These are phyloP conservation scores for Anoncus sp. DNA, from an alignment of 2,888 invertebrate genomes.

Conservation along the genomic window DNA sequence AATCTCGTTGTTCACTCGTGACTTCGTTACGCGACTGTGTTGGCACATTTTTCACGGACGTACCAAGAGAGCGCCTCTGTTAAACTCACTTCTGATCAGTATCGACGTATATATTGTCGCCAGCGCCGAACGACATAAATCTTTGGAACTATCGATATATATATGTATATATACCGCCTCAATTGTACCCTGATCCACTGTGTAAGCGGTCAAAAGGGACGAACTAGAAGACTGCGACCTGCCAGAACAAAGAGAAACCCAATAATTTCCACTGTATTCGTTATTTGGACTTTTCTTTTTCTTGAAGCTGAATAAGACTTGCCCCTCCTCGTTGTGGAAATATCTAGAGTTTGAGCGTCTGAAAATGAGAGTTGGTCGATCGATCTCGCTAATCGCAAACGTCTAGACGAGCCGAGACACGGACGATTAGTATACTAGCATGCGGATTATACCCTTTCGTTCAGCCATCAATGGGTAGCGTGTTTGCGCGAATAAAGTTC, in stretches of 20 bases:
- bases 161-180: constrained; percentile 5
- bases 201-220: constrained; percentile 15
- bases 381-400: constrained; percentile 63
- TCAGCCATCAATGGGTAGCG: constrained; percentile 74
- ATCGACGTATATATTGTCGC: constrained; percentile 48
- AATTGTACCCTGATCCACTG: neutral
- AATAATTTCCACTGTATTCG: constrained; percentile 34
- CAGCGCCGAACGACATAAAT: constrained; percentile 40
- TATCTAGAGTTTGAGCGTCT: constrained; percentile 8
- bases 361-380: constrained; percentile 46
- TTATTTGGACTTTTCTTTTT: constrained; percentile 21
- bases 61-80: constrained; percentile 10
- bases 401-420: constrained; percentile 76
- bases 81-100: constrained; percentile 36
- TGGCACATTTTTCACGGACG: constrained; percentile 35
- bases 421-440: constrained; percentile 72
- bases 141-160: constrained; percentile 10
- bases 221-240: constrained; percentile 25
- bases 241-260: constrained; percentile 23
- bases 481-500: constrained; percentile 71
- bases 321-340: neutral
- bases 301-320: constrained; percentile 24
- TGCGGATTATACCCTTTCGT: constrained; percentile 54
- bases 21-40: constrained; percentile 24
- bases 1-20: constrained; percentile 42